Evolutionary conservation across 2,888 invertebrate genomes (phyloP), one percentile per base, ranked within the genome.

Genomic region (Napeogenes inachia): DNA sequence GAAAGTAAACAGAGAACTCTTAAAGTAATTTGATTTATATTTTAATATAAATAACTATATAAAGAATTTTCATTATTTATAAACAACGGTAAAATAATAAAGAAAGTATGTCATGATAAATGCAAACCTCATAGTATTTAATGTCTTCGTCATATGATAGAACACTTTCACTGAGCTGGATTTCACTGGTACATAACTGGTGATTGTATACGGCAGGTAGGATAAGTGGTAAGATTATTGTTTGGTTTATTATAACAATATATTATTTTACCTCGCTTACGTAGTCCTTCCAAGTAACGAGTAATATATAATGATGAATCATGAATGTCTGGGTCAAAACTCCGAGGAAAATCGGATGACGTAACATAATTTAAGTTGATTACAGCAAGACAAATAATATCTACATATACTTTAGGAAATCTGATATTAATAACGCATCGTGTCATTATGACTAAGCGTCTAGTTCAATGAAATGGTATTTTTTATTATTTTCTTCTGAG

Each of bases 121-220:
- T 68, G 66, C 68, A 64, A 62, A 63, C 62, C 68, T 67, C 70
- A 64, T 68, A 66, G 68, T 65, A 69, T 62, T 68, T 65, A 70
- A 66, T 69, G 69, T 67, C 66, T 70, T 66, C 65, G 64, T 69
- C 70, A 66, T 70, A 68, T 72, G 70, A 70, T 68, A 71, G 68
- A 70, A 63, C 79, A 86, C 86, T 87, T 87, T 87, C 87, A 85
- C 87, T 84, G 66, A 73, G 76, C 76, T 80, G 77, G 80, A 83
- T 85, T 87, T 86, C 84, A 80, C 84, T 77, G 66, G 79, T 77
- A 82, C 84, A 80, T 83, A 84, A 83, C 79, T 75, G 78, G 77
- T 74, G 71, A 75, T 75, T 66, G 64, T 66, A 65, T 64, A 57
- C 57, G 56, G 75, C 75, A 77, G 74, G 77, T 76, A 77, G 70